Percentiles rank a stretch among this genome's conserved stretches.
Evolutionary conservation across 2,113 vertebrate genomes (phyloP).

Genomic region (Dascyllus trimaculatus): DNA sequence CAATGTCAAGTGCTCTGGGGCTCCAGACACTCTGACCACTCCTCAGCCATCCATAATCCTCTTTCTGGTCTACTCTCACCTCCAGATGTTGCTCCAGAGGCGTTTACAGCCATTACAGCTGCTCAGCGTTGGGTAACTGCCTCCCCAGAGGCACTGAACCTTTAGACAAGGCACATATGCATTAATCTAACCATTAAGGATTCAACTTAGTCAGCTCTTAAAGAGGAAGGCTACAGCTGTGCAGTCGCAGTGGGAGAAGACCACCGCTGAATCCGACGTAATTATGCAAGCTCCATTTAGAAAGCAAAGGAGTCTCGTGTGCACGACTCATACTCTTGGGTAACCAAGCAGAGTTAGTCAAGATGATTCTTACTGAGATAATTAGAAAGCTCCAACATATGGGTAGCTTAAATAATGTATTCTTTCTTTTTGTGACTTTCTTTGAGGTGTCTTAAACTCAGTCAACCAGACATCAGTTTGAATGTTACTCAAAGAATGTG

Average conservation of each 20-base stretch:
- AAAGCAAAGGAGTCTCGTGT: constrained; percentile 43
- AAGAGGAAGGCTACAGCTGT: constrained; percentile 45
- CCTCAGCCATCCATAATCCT: constrained; percentile 6
- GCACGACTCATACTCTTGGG: constrained; percentile 19
- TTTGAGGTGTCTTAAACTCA: constrained; percentile 18
- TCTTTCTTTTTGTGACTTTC: constrained; percentile 31
- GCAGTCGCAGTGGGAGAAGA: constrained; percentile 19
- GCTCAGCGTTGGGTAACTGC: constrained; percentile 59
- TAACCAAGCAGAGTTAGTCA: constrained; percentile 42
- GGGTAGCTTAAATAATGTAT: constrained; percentile 33
- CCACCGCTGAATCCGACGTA: constrained; percentile 27
- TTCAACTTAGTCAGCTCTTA: constrained; percentile 61
- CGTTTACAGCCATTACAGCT: constrained; percentile 61
- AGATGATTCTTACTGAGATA: constrained; percentile 34
- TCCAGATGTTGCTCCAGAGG: constrained; percentile 74
- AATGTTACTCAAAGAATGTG: background rate
- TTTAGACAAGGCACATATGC: constrained; percentile 57
- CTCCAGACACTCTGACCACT: constrained; percentile 13
- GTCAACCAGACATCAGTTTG: constrained; percentile 30
- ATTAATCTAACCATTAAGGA: constrained; percentile 74
- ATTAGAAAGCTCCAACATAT: constrained; percentile 52
- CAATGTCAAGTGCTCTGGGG: background rate
- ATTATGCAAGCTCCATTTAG: constrained; percentile 63
- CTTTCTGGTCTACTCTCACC: constrained; percentile 15
- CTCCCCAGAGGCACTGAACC: constrained; percentile 51